These are phyloP conservation scores for Bubo blakistoni DNA, from an alignment of 2,113 vertebrate species.

Conservation along the genomic window DNA sequence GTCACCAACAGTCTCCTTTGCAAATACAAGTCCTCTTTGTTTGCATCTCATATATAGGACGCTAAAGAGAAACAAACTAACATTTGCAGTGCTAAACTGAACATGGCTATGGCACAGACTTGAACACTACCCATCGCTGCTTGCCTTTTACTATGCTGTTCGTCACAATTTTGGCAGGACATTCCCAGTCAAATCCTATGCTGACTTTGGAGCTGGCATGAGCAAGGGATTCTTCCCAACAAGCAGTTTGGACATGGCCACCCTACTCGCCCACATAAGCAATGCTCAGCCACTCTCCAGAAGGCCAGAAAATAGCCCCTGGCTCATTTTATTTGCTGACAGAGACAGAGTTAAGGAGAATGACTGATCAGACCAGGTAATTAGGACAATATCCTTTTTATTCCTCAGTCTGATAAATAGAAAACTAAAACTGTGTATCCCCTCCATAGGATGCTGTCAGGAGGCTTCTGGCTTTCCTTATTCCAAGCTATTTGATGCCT, in stretches of 20 bases:
- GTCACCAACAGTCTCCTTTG: neutral
- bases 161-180: neutral
- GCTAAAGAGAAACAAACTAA: neutral
- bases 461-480: neutral
- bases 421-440: neutral
- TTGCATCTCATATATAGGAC: neutral
- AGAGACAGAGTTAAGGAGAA: neutral
- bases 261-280: neutral
- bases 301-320: neutral
- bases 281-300: neutral
- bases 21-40: neutral
- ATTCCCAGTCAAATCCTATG: neutral
- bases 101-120: neutral
- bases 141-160: neutral
- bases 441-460: neutral
- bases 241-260: neutral
- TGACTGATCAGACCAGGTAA: neutral
- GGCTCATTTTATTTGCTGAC: neutral
- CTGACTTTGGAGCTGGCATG: neutral
- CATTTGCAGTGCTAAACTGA: neutral
- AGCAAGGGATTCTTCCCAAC: neutral
- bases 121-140: neutral
- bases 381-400: neutral
- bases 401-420: neutral
- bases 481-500: neutral